Conservation (phyloP, 2,113 vertebrate genomes). For the Plestiodon gilberti region DNA sequence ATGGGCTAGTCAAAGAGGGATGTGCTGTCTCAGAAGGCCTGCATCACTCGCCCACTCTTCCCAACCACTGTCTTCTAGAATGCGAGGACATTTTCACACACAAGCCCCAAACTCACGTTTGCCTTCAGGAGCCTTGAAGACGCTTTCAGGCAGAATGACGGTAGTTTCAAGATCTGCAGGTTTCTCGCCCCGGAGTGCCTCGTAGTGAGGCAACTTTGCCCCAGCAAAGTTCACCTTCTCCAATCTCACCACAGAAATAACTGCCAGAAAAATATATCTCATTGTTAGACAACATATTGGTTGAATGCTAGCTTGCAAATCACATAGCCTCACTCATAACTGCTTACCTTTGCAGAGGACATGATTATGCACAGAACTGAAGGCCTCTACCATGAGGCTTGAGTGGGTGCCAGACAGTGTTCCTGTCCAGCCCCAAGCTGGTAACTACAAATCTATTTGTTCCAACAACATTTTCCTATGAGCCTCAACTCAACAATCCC, state of each 20-base stretch:
- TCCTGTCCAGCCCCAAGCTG: background rate
- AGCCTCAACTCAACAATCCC: no score
- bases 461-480: background rate
- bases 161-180: conserved; percentile 87
- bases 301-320: background rate
- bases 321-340: background rate
- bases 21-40: background rate
- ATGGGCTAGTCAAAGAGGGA: background rate
- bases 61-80: background rate
- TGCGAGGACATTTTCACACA: background rate
- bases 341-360: background rate
- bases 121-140: conserved; percentile 77
- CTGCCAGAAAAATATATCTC: conserved; percentile 52
- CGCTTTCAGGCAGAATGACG: conserved; percentile 87
- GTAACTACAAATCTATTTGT: background rate
- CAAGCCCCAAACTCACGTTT: conserved; percentile 56
- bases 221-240: conserved; percentile 88
- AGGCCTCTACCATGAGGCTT: background rate
- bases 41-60: background rate
- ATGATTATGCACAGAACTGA: background rate
- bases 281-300: background rate
- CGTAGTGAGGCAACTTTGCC: conserved; percentile 87
- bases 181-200: conserved; percentile 84
- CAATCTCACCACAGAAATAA: conserved; percentile 92
- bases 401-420: background rate